These are phyloP conservation scores for cattle (Bos taurus) DNA, from an alignment of 2,113 vertebrate genomes.

Conservation along the genomic window DNA sequence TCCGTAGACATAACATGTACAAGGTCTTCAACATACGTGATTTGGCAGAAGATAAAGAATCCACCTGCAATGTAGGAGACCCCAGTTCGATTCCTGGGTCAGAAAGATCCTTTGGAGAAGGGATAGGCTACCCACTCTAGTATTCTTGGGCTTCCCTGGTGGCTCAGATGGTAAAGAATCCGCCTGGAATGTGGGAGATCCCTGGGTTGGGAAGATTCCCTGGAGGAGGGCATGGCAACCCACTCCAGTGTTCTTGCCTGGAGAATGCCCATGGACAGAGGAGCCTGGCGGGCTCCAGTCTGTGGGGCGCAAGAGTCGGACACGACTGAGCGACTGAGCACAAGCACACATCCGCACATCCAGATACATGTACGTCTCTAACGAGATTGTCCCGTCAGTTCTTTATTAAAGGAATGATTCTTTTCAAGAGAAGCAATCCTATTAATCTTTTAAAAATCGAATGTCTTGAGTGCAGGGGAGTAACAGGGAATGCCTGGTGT, in stretches of 20 bases:
- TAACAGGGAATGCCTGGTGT: background rate
- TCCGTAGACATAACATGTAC: background rate
- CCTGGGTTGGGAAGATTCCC: background rate
- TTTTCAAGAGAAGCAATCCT: conserved; percentile 9
- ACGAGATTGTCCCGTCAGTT: background rate
- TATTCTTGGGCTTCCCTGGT: background rate
- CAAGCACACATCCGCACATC: background rate
- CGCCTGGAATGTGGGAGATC: background rate
- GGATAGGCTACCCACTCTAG: background rate
- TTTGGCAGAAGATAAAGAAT: background rate
- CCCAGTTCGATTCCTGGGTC: background rate
- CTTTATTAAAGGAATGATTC: background rate
- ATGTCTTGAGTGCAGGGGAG: background rate
- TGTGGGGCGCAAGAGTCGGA: background rate
- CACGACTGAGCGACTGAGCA: background rate
- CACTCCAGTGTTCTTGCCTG: background rate
- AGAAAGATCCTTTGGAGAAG: background rate
- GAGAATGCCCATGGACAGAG: background rate
- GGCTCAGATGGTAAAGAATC: background rate
- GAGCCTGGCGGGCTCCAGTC: background rate
- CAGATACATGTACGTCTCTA: background rate
- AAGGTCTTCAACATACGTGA: background rate
- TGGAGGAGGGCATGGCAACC: background rate
- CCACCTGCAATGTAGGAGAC: background rate
- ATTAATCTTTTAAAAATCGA: background rate